phyloP scores from a whole-genome alignment of 2,113 vertebrate genomes.

The Syrrhaptes paradoxus region DNA sequence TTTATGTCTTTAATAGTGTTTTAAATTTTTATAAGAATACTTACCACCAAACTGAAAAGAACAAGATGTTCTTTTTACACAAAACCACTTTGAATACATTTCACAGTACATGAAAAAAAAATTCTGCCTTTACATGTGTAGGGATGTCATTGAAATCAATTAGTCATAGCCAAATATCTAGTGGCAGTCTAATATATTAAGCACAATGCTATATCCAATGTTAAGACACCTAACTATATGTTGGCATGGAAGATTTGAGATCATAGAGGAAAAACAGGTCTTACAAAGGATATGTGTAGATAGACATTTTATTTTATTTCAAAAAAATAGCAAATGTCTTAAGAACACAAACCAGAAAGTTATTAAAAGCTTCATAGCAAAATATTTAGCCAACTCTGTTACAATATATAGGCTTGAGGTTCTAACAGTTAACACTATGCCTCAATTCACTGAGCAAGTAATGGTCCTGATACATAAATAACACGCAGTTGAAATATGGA shows the following conservation, averaged over 20 bases:
- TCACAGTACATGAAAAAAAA: background rate
- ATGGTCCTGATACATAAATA: conserved; percentile 28
- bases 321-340: conserved; percentile 75
- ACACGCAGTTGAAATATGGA: background rate
- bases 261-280: background rate
- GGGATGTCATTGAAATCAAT: background rate
- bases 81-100: background rate
- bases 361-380: conserved; percentile 80
- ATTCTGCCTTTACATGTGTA: background rate
- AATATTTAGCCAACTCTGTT: conserved; percentile 75
- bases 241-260: background rate
- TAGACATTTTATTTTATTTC: conserved; percentile 70
- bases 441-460: conserved; percentile 51
- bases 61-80: background rate
- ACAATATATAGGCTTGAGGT: conserved; percentile 71
- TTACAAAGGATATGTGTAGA: background rate
- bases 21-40: background rate
- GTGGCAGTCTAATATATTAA: background rate
- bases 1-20: background rate
- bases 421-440: conserved; percentile 63
- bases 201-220: background rate
- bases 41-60: background rate
- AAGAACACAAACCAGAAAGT: conserved; percentile 74
- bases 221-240: background rate
- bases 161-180: background rate